Evolutionary conservation across 2,113 vertebrate genomes (phyloP).

Genomic region (Dromaius novaehollandiae): DNA sequence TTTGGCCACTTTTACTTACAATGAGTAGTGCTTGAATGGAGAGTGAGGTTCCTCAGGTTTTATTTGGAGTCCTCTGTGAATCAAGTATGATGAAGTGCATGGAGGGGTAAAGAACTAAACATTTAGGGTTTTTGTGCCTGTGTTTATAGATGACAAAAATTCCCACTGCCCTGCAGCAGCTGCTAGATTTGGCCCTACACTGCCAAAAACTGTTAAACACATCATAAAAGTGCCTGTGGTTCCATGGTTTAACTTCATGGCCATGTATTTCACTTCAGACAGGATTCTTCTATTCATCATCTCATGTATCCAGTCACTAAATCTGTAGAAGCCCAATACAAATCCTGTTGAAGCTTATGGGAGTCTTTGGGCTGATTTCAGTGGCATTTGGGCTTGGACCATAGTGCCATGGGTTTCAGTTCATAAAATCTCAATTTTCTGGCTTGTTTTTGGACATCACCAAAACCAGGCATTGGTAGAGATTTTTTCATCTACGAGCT

Average conservation of each 20-base stretch:
- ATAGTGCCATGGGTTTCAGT: not conserved
- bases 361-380: not conserved
- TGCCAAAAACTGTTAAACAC: not conserved
- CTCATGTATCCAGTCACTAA: not conserved
- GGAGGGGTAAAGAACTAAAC: not conserved
- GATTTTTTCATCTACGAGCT: not conserved
- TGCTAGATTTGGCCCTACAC: not conserved
- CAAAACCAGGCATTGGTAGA: not conserved
- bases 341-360: not conserved
- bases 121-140: not conserved
- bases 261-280: not conserved
- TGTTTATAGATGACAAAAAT: constrained; percentile 2
- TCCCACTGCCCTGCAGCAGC: not conserved
- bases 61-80: not conserved
- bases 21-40: not conserved
- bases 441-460: not conserved
- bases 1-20: not conserved
- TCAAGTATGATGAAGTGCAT: not conserved
- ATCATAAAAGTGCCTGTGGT: not conserved
- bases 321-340: not conserved
- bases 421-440: not conserved
- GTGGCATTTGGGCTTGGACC: not conserved
- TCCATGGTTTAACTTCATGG: constrained; percentile 12
- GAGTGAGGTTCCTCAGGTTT: not conserved
- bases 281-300: not conserved